phyloP scores from a whole-genome alignment of 2,888 invertebrate species.

The Acanthacorydalis orientalis region DNA sequence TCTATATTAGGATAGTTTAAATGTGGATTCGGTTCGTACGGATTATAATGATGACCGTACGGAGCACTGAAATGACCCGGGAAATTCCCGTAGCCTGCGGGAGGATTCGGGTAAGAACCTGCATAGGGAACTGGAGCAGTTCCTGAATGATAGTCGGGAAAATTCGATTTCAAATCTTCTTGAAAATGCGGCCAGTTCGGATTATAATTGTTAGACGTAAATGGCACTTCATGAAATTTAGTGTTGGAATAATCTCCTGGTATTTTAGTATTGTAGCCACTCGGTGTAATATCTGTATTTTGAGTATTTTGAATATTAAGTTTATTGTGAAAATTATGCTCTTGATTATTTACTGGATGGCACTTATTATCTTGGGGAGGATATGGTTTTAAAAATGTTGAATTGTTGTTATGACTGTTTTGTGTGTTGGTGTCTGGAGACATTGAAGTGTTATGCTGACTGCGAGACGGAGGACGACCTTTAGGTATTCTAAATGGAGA shows the following conservation, averaged over 20 bases:
- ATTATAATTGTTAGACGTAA: conserved; percentile 3
- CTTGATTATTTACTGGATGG: conserved; percentile 24
- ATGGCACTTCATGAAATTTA: conserved; percentile 6
- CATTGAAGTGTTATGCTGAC: conserved; percentile 29
- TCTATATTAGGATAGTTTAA: conserved; percentile 16
- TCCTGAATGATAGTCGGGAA: conserved; percentile 26
- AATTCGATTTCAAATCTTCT: conserved; percentile 27
- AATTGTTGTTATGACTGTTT: conserved; percentile 15
- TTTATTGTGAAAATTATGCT: no score
- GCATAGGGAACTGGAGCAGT: conserved; percentile 22
- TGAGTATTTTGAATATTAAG: conserved; percentile 21
- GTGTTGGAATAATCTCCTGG: conserved; percentile 16
- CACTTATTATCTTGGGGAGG: conserved; percentile 37
- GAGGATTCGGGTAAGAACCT: conserved; percentile 12
- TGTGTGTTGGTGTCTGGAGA: conserved; percentile 29
- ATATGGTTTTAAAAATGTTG: conserved; percentile 44
- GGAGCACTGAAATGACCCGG: conserved; percentile 21
- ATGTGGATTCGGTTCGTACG: conserved; percentile 33
- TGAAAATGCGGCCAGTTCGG: conserved; percentile 23
- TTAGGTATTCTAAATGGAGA: conserved; percentile 45
- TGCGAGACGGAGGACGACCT: conserved; percentile 44
- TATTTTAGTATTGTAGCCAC: conserved; percentile 23
- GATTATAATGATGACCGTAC: conserved; percentile 33
- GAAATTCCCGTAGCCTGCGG: conserved; percentile 5
- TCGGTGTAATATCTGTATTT: conserved; percentile 18